These are phyloP conservation scores for Gadopsis marmoratus DNA, from an alignment of 2,797 vertebrate genomes.

Conservation along the genomic window DNA sequence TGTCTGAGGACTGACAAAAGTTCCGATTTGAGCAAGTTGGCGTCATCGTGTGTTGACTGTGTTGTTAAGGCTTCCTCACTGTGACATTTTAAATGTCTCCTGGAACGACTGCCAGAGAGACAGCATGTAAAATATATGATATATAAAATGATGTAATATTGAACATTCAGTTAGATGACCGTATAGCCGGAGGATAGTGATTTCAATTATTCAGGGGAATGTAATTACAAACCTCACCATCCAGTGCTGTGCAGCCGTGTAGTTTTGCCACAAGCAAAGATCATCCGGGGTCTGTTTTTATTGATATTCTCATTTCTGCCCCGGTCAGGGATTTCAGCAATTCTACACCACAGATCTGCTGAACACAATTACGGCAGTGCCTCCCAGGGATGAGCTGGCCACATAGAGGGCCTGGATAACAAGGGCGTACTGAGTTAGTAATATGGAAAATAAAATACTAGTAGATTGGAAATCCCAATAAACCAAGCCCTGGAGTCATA, in stretches of 20 bases:
- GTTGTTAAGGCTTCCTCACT: conserved; percentile 24
- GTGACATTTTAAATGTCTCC: conserved; percentile 58
- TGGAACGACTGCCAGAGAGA: conserved; percentile 47
- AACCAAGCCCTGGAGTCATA: conserved; percentile 66
- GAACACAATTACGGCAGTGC: conserved; percentile 75
- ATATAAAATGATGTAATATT: conserved; percentile 79
- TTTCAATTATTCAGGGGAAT: conserved; percentile 84
- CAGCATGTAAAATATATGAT: conserved; percentile 67
- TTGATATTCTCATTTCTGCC: conserved; percentile 83
- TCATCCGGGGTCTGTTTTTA: conserved; percentile 81
- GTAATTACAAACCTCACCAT: conserved; percentile 79
- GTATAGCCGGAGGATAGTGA: conserved; percentile 74
- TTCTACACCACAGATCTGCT: conserved; percentile 71
- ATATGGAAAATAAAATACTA: conserved; percentile 80
- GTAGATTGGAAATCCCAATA: conserved; percentile 66
- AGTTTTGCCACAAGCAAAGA: conserved; percentile 82
- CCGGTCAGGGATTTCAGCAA: conserved; percentile 77
- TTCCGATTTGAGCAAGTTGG: conserved; percentile 50
- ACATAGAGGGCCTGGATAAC: conserved; percentile 74
- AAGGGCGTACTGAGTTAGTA: conserved; percentile 81
- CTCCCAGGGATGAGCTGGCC: conserved; percentile 70
- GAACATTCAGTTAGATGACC: conserved; percentile 77
- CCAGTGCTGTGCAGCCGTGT: conserved; percentile 52
- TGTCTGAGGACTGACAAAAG: conserved; percentile 28
- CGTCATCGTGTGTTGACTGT: conserved; percentile 41